These are phyloP conservation scores for Coecobrya sp. DNA, from an alignment of 2,888 invertebrate genomes.

Conservation along the genomic window DNA sequence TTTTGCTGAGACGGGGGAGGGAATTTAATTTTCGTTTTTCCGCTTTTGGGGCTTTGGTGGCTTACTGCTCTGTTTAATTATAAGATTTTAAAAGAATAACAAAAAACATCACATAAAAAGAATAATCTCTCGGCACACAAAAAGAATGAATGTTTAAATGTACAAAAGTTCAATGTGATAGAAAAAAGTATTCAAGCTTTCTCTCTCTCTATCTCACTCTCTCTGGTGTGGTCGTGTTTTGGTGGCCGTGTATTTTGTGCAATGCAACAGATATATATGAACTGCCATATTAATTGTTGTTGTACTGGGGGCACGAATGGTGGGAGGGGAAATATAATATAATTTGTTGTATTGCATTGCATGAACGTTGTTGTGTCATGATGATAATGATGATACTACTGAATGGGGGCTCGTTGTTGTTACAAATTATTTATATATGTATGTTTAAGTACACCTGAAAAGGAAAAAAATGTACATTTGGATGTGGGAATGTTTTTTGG, in stretches of 20 bases:
- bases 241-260: constrained; percentile 84
- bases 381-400: constrained; percentile 48
- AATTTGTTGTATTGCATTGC: constrained; percentile 64
- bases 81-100: not conserved
- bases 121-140: constrained; percentile 1
- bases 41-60: constrained; percentile 84
- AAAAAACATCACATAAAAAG: not conserved
- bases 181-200: constrained; percentile 23
- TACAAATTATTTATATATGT: not conserved
- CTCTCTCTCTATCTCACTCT: constrained; percentile 69
- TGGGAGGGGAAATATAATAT: not conserved
- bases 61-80: constrained; percentile 75
- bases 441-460: constrained; percentile 2
- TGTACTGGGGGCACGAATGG: constrained; percentile 36
- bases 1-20: constrained; percentile 25
- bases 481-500: constrained; percentile 14
- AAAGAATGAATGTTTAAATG: constrained; percentile 12
- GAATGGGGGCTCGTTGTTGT: constrained; percentile 43
- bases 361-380: constrained; percentile 66
- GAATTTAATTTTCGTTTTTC: constrained; percentile 61
- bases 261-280: constrained; percentile 59
- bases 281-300: constrained; percentile 26
- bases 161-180: constrained; percentile 9
- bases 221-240: constrained; percentile 85
- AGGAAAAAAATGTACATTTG: not conserved